Percentiles rank a stretch among this genome's conserved stretches.
Evolutionary conservation across 2,797 vertebrate species (phyloP).

Genomic region (Dallia pectoralis): DNA sequence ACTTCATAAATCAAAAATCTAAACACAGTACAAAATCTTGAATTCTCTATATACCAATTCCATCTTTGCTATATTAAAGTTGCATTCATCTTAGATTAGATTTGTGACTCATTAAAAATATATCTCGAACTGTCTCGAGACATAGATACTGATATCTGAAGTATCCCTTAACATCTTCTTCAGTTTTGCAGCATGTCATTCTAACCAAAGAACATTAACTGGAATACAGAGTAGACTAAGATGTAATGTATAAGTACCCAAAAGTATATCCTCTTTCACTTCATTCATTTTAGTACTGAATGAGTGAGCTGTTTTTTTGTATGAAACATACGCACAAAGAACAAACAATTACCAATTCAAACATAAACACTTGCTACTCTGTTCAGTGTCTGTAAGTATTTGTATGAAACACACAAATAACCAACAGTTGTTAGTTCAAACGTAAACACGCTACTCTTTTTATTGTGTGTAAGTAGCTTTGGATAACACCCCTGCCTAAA

Average conservation of each 20-base stretch:
- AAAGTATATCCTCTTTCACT: slow-evolving; percentile 60
- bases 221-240: slow-evolving; percentile 2
- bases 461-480: slow-evolving; percentile 43
- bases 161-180: slow-evolving; percentile 28
- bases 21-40: slow-evolving; percentile 35
- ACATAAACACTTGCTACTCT: slow-evolving; percentile 70
- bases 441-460: slow-evolving; percentile 69
- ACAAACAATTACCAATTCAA: slow-evolving; percentile 64
- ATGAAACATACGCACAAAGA: slow-evolving; percentile 65
- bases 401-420: slow-evolving; percentile 63
- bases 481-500: slow-evolving; percentile 57
- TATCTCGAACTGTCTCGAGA: neutral
- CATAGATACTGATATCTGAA: neutral
- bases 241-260: slow-evolving; percentile 1
- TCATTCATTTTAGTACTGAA: slow-evolving; percentile 56
- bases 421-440: slow-evolving; percentile 64
- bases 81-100: slow-evolving; percentile 42
- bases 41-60: slow-evolving; percentile 49
- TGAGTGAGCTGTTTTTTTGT: slow-evolving; percentile 23
- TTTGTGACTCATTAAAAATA: slow-evolving; percentile 12
- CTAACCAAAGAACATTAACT: slow-evolving; percentile 48
- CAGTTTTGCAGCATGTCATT: slow-evolving; percentile 37
- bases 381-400: slow-evolving; percentile 46
- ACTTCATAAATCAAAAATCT: slow-evolving; percentile 37
- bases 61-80: slow-evolving; percentile 52